Evolutionary conservation across 2,888 invertebrate species (phyloP).

Genomic region (Drosophila kanekoi): DNA sequence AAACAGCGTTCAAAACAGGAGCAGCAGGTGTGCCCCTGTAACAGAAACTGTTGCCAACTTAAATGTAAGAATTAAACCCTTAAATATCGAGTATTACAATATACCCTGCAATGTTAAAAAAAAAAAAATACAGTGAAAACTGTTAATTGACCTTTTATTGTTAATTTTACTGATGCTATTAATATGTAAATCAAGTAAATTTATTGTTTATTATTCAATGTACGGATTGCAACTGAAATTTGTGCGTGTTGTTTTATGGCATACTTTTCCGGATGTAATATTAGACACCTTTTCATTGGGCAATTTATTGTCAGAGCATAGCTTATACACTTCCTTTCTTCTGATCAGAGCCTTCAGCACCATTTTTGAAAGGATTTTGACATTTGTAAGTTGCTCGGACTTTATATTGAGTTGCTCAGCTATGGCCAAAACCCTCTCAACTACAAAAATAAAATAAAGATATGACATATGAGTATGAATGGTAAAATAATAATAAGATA

Average conservation of each 20-base stretch:
- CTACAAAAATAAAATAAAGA: slow-evolving; percentile 11
- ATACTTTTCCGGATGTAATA: background rate
- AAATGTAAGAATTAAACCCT: too few relatives aligned
- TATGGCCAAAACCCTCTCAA: slow-evolving; percentile 30
- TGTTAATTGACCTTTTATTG: too few relatives aligned
- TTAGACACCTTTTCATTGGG: background rate
- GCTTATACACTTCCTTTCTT: slow-evolving; percentile 11
- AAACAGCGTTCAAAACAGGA: background rate
- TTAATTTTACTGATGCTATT: too few relatives aligned
- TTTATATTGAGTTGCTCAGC: slow-evolving; percentile 19
- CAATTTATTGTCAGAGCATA: background rate
- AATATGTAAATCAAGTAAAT: too few relatives aligned
- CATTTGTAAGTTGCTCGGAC: slow-evolving; percentile 3
- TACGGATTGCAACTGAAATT: slow-evolving; percentile 5
- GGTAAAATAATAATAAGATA: background rate
- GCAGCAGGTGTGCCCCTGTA: slow-evolving; percentile 14
- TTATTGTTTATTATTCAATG: background rate
- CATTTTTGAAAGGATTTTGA: slow-evolving; percentile 33
- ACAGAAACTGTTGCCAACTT: background rate
- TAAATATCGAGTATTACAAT: too few relatives aligned
- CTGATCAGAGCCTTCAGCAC: slow-evolving; percentile 16
- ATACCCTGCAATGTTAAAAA: too few relatives aligned
- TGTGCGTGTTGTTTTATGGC: background rate
- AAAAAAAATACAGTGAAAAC: too few relatives aligned
- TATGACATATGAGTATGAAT: background rate